phyloP scores from a whole-genome alignment of 2,888 invertebrate species.

The Eupeodes luniger region DNA sequence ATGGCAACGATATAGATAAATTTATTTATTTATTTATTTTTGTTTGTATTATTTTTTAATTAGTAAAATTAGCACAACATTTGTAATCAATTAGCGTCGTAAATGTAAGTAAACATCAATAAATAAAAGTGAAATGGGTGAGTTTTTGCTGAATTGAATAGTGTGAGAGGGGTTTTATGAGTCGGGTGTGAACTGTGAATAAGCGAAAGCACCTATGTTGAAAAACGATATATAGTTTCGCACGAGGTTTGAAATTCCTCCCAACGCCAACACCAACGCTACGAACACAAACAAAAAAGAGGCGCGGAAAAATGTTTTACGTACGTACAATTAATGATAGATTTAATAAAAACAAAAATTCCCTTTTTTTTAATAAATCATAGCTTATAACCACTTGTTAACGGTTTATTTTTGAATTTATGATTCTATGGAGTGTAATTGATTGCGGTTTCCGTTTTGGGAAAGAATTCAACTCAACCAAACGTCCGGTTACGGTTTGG shows the following conservation, averaged over 20 bases:
- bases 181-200: constrained; percentile 18
- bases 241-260: background rate
- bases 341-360: background rate
- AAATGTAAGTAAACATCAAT: constrained; percentile 49
- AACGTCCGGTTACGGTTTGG: background rate
- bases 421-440: background rate
- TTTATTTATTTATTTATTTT: constrained; percentile 7
- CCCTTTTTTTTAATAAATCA: background rate
- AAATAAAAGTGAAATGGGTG: constrained; percentile 24
- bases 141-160: background rate
- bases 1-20: too few relatives aligned
- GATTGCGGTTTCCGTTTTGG: constrained; percentile 28
- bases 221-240: background rate
- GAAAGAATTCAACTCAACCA: constrained; percentile 9
- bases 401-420: constrained; percentile 4
- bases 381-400: background rate
- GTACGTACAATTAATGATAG: background rate
- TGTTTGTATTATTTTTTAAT: constrained; percentile 13
- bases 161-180: background rate
- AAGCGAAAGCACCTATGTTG: constrained; percentile 25
- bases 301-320: background rate
- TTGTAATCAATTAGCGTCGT: constrained; percentile 33
- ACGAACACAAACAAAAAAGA: background rate
- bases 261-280: too few relatives aligned
- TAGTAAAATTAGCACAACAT: constrained; percentile 10